Evolutionary conservation across 2,113 vertebrate species (phyloP).

Genomic region (Girardinichthys multiradiatus): DNA sequence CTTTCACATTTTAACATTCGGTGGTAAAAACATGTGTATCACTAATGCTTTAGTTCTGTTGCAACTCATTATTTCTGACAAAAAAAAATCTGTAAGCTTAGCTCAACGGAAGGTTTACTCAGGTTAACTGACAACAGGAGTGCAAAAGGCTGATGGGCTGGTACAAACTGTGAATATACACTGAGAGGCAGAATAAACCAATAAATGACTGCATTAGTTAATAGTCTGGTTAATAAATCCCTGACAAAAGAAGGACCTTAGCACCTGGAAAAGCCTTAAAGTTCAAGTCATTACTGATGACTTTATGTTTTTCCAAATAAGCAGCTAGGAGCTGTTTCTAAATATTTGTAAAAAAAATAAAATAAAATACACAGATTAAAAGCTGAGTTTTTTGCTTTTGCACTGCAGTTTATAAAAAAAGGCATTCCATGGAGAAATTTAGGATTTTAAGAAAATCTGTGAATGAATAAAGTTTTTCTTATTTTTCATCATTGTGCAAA

Average conservation of each 20-base stretch:
- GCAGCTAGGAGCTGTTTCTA: neutral
- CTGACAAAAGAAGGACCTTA: slow-evolving; percentile 3
- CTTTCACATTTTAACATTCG: slow-evolving; percentile 67
- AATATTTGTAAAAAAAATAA: neutral
- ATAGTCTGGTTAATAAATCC: slow-evolving; percentile 29
- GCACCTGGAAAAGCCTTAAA: neutral
- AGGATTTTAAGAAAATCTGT: neutral
- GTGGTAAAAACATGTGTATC: slow-evolving; percentile 65
- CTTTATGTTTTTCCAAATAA: neutral
- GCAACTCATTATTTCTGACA: slow-evolving; percentile 40
- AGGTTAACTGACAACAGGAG: slow-evolving; percentile 36
- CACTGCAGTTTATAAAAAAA: neutral
- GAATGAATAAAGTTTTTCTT: neutral
- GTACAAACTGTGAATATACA: slow-evolving; percentile 43
- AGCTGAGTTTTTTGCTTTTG: neutral
- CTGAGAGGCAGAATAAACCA: slow-evolving; percentile 38
- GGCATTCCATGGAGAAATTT: neutral
- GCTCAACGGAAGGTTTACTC: slow-evolving; percentile 15
- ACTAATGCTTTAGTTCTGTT: slow-evolving; percentile 51
- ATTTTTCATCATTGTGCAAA: slow-evolving; percentile 23
- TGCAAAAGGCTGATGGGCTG: slow-evolving; percentile 54
- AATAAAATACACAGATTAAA: neutral
- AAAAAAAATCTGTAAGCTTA: slow-evolving; percentile 22
- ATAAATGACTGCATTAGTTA: slow-evolving; percentile 41
- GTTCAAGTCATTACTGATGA: neutral